A percentile compares a stretch with the other conserved stretches of the same genome.
phyloP scores from a whole-genome alignment of 1,140 invertebrate species.

The Trissolcus basalis region DNA sequence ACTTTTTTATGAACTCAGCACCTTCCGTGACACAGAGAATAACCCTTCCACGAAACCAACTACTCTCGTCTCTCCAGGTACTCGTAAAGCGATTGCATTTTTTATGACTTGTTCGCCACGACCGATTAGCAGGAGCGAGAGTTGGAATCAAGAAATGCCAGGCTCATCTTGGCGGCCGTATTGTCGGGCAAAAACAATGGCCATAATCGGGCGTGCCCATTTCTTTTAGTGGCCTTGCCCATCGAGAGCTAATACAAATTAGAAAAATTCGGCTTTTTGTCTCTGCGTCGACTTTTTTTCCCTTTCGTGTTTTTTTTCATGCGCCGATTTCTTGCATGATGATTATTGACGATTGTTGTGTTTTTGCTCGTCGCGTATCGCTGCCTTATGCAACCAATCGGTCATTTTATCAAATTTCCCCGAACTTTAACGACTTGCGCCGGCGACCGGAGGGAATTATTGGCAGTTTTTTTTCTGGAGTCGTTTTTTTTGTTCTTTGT shows the following conservation, averaged over 20 bases:
- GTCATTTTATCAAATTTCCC: slow-evolving; percentile 35
- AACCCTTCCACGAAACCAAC: slow-evolving; percentile 72
- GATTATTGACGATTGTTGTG: slow-evolving; percentile 23
- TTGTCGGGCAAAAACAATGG: slow-evolving; percentile 48
- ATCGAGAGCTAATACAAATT: slow-evolving; percentile 49
- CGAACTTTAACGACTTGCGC: slow-evolving; percentile 11
- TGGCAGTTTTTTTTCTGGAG: not conserved
- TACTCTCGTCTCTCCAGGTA: slow-evolving; percentile 70
- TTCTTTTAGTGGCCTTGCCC: slow-evolving; percentile 38
- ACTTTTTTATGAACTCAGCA: slow-evolving; percentile 72
- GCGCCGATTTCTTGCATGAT: slow-evolving; percentile 32
- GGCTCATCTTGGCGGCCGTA: slow-evolving; percentile 36
- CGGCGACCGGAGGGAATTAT: slow-evolving; percentile 8
- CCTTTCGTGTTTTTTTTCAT: slow-evolving; percentile 16
- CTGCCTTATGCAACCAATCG: slow-evolving; percentile 17
- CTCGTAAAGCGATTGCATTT: slow-evolving; percentile 73
- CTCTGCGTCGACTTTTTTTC: slow-evolving; percentile 22
- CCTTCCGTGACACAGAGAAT: slow-evolving; percentile 72
- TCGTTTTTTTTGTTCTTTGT: slow-evolving; percentile 35
- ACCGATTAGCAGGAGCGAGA: slow-evolving; percentile 69
- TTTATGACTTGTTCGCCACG: slow-evolving; percentile 71
- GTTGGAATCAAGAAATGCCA: slow-evolving; percentile 64
- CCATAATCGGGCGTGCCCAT: slow-evolving; percentile 35
- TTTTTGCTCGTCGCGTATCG: slow-evolving; percentile 23
- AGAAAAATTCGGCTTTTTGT: slow-evolving; percentile 47